phyloP scores from a whole-genome alignment of 2,113 vertebrate species.

The Leucoraja erinaceus region DNA sequence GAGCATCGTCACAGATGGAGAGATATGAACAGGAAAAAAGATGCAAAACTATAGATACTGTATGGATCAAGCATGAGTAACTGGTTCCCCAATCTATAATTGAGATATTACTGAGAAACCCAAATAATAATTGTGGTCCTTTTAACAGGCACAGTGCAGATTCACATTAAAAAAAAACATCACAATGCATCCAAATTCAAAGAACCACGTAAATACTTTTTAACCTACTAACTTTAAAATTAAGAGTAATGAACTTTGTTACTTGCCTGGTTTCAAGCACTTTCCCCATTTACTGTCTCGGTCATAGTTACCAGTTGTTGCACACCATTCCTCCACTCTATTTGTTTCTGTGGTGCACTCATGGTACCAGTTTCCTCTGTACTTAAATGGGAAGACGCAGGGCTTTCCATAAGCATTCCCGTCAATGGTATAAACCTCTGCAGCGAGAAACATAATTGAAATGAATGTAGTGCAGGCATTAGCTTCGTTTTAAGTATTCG shows the following conservation, averaged over 20 bases:
- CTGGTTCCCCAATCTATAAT: not conserved
- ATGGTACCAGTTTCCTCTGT: slow-evolving; percentile 73
- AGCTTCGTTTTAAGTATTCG: not conserved
- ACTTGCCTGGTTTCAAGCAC: slow-evolving; percentile 77
- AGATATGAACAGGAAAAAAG: not conserved
- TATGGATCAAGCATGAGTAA: not conserved
- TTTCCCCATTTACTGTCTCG: slow-evolving; percentile 64
- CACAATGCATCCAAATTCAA: not conserved
- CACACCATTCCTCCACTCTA: slow-evolving; percentile 63
- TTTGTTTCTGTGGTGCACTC: slow-evolving; percentile 61
- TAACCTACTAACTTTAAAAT: not conserved
- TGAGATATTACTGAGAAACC: not conserved
- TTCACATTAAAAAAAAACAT: not conserved
- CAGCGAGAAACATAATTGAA: slow-evolving; percentile 34
- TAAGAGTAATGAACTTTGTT: not conserved
- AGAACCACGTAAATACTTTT: not conserved
- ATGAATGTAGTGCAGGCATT: not conserved
- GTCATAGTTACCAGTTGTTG: slow-evolving; percentile 67
- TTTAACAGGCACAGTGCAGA: not conserved
- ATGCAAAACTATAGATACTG: not conserved
- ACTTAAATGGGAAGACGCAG: slow-evolving; percentile 83
- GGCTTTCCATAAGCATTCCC: slow-evolving; percentile 76
- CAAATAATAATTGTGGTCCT: not conserved
- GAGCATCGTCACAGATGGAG: not conserved
- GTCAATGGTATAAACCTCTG: slow-evolving; percentile 73